Conservation (phyloP, 2,888 invertebrate species). For the Lathronympha strigana region DNA sequence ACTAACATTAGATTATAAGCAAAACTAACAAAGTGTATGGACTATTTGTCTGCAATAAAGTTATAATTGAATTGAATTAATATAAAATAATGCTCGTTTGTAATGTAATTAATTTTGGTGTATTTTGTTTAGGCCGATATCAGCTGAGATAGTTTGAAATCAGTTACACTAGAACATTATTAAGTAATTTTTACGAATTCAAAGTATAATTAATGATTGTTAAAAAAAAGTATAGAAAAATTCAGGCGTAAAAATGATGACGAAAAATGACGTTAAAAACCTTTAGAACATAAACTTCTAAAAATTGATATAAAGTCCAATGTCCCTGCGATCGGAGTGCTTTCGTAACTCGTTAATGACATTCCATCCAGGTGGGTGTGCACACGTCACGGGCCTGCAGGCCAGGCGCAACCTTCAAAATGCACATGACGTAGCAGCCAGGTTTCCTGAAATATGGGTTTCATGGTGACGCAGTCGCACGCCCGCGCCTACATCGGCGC, state of each 20-base stretch:
- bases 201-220: not conserved
- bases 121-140: not conserved
- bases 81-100: not conserved
- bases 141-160: not conserved
- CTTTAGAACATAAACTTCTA: conserved; percentile 21
- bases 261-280: conserved; percentile 7
- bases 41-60: too few relatives aligned
- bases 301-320: conserved; percentile 55
- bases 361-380: conserved; percentile 74
- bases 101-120: not conserved
- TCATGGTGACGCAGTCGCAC: conserved; percentile 80
- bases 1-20: too few relatives aligned
- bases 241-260: conserved; percentile 17
- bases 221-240: not conserved
- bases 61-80: too few relatives aligned
- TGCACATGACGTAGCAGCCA: conserved; percentile 69
- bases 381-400: conserved; percentile 67
- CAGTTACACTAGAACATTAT: not conserved
- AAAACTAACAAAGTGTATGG: too few relatives aligned
- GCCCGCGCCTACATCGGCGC: conserved; percentile 85
- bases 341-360: conserved; percentile 77
- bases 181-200: not conserved
- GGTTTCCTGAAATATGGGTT: conserved; percentile 82
- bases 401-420: conserved; percentile 56
- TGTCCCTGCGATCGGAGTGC: conserved; percentile 56